These are phyloP conservation scores for Mungos mungo DNA, from an alignment of 2,113 vertebrate species.

Conservation along the genomic window DNA sequence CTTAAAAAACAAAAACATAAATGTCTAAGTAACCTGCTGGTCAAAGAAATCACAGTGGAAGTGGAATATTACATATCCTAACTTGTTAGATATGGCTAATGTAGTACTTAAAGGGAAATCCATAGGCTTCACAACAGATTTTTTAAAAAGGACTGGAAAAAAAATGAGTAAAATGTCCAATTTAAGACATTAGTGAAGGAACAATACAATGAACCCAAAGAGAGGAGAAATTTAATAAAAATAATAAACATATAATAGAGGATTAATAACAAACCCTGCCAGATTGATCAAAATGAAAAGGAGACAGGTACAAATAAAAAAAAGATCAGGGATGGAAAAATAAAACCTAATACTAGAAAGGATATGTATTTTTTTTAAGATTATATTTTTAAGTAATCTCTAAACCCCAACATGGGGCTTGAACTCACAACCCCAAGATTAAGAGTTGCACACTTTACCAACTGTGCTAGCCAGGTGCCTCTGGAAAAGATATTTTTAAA, in stretches of 20 bases:
- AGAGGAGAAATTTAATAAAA: neutral
- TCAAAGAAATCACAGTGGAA: neutral
- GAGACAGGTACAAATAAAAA: neutral
- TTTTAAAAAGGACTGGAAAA: neutral
- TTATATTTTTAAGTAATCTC: neutral
- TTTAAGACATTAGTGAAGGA: neutral
- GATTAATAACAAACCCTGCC: neutral
- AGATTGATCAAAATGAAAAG: neutral
- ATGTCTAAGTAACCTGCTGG: neutral
- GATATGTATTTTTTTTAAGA: neutral
- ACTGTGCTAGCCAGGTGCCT: neutral
- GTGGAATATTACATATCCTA: neutral
- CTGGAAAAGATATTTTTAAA: neutral
- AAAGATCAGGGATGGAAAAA: neutral
- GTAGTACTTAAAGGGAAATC: neutral
- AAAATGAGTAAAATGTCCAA: neutral
- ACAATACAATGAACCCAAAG: neutral
- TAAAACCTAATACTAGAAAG: neutral
- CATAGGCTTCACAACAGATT: neutral
- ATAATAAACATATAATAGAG: neutral
- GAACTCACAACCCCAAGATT: neutral
- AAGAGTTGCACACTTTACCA: too few species aligned
- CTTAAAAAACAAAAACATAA: neutral
- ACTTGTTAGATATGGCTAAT: neutral
- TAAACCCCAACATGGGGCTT: neutral